These are phyloP conservation scores for Helicoverpa assulta DNA, from an alignment of 2,888 invertebrate species.

Conservation along the genomic window DNA sequence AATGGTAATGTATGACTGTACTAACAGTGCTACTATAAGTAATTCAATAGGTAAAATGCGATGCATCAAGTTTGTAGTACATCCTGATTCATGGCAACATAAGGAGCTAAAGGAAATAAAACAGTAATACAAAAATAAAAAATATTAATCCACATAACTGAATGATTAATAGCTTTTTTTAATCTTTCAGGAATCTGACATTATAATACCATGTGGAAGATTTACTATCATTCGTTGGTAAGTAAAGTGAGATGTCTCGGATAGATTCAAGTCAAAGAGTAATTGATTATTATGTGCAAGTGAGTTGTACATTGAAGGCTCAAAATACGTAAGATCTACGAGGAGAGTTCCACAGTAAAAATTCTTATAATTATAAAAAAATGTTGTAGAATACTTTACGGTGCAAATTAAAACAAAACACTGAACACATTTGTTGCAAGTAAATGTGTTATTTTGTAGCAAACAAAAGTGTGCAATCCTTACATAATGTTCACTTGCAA, in stretches of 20 bases:
- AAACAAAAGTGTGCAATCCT: slow-evolving; percentile 24
- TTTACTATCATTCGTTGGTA: no score
- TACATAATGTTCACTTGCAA: slow-evolving; percentile 36
- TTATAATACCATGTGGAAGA: no score
- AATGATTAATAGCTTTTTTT: background rate
- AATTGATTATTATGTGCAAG: no score
- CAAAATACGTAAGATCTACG: no score
- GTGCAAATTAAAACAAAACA: background rate
- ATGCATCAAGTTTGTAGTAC: background rate
- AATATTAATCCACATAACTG: background rate
- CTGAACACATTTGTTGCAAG: slow-evolving; percentile 1
- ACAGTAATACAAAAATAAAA: background rate
- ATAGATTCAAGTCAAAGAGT: no score
- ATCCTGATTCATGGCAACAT: background rate
- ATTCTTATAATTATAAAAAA: no score
- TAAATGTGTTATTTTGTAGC: slow-evolving; percentile 22
- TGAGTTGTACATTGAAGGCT: no score
- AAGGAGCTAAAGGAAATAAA: background rate
- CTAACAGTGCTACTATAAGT: background rate
- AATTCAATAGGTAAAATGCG: background rate
- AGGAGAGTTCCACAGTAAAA: no score
- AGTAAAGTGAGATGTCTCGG: no score
- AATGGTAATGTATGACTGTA: slow-evolving; percentile 22
- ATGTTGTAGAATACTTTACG: background rate
- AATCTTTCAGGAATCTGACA: no score